These are phyloP conservation scores for Aplodontia rufa DNA, from an alignment of 2,113 vertebrate genomes.

Conservation along the genomic window DNA sequence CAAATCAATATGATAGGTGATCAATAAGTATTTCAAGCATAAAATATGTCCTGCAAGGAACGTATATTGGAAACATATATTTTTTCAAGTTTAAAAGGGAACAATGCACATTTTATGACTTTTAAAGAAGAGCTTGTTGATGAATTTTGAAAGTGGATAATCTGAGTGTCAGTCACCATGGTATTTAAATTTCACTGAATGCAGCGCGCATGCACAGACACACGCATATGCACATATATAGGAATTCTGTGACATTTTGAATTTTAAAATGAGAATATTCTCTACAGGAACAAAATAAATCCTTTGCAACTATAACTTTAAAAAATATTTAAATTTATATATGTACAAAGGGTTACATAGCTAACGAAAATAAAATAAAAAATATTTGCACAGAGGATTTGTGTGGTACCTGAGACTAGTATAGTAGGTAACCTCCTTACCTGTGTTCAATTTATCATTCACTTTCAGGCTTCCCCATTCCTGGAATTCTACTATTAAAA, in stretches of 20 bases:
- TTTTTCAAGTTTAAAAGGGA: background rate
- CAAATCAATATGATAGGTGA: conserved; percentile 52
- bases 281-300: background rate
- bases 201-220: too few relatives aligned
- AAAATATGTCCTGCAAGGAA: background rate
- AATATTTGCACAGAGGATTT: background rate
- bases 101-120: background rate
- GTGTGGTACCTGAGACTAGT: background rate
- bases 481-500: background rate
- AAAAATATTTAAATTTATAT: background rate
- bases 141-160: conserved; percentile 19
- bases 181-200: background rate
- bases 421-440: background rate
- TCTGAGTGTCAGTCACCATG: background rate
- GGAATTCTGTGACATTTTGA: background rate
- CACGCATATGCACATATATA: background rate
- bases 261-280: conserved; percentile 39
- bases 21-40: conserved; percentile 59
- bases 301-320: background rate
- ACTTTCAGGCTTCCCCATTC: too few relatives aligned
- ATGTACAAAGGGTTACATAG: background rate
- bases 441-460: background rate
- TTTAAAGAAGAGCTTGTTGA: background rate
- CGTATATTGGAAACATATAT: background rate
- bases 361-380: background rate